Conservation (phyloP, 2,888 invertebrate genomes). For the Bellardia pandia region DNA sequence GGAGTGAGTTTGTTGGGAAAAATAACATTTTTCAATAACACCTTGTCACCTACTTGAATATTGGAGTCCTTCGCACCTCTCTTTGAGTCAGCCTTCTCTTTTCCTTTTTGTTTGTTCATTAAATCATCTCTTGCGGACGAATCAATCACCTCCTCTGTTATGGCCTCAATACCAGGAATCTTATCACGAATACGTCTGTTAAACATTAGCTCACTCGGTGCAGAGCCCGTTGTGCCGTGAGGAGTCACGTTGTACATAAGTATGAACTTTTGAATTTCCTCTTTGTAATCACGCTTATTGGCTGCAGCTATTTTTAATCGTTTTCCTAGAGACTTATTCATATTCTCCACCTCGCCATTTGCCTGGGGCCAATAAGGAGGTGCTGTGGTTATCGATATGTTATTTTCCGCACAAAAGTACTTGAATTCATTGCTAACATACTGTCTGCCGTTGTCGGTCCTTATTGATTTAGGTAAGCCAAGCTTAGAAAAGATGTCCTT, state of each 20-base stretch:
- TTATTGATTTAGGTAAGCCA: constrained; percentile 68
- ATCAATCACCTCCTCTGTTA: constrained; percentile 36
- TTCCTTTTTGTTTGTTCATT: constrained; percentile 78
- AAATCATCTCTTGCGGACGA: constrained; percentile 30
- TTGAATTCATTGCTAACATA: constrained; percentile 72
- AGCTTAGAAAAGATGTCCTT: constrained; percentile 63
- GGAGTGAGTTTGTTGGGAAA: constrained; percentile 66
- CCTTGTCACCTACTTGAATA: constrained; percentile 58
- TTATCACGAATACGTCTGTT: constrained; percentile 64
- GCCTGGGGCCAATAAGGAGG: constrained; percentile 72
- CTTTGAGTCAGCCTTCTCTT: constrained; percentile 47
- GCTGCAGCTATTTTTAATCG: constrained; percentile 63
- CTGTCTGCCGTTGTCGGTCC: constrained; percentile 73
- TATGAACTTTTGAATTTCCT: constrained; percentile 51
- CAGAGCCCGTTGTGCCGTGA: constrained; percentile 61
- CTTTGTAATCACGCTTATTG: constrained; percentile 45
- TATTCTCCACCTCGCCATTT: constrained; percentile 63
- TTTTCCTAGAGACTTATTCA: constrained; percentile 63
- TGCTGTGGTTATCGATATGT: constrained; percentile 68
- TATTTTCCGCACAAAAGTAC: constrained; percentile 61
- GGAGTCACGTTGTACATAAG: constrained; percentile 67
- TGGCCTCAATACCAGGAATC: constrained; percentile 49
- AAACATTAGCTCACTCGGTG: constrained; percentile 59
- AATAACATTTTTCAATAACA: constrained; percentile 56
- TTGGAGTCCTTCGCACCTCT: constrained; percentile 48